Percentiles rank a stretch among this genome's conserved stretches.
Evolutionary conservation across 2,113 vertebrate genomes (phyloP).

Genomic region (Cavia aperea): DNA sequence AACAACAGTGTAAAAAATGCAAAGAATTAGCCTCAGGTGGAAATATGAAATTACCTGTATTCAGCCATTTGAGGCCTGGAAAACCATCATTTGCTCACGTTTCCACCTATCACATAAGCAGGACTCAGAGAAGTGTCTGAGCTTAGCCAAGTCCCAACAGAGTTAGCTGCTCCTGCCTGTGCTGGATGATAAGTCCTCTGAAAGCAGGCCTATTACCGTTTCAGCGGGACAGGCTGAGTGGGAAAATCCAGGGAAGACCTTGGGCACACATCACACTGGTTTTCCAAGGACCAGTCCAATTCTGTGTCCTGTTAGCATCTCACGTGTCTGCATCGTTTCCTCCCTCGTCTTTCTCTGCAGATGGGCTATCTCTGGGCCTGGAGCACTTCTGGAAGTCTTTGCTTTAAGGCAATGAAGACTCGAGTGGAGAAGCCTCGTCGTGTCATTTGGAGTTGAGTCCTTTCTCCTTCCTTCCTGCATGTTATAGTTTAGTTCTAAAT

Average conservation of each 20-base stretch:
- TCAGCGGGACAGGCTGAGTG: neutral
- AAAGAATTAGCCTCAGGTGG: neutral
- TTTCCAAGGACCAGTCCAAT: neutral
- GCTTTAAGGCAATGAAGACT: neutral
- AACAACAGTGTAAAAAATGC: neutral
- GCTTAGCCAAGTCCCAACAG: accelerated
- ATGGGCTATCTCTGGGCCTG: neutral
- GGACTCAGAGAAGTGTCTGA: neutral
- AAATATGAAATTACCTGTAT: neutral
- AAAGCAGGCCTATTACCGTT: neutral
- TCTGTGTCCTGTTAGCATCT: neutral
- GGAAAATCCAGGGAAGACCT: neutral
- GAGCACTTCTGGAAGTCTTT: neutral
- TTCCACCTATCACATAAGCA: accelerated
- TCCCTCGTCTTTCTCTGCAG: neutral
- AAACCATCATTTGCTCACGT: neutral
- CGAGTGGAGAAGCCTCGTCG: neutral
- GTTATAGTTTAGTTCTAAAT: neutral
- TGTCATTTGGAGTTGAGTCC: neutral
- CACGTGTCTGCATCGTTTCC: neutral
- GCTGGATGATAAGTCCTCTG: neutral
- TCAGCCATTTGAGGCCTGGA: neutral
- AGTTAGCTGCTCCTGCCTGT: neutral
- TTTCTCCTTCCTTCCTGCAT: accelerated
- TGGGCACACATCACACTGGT: neutral